Base-by-base conservation (phyloP, 2,797 vertebrate genomes). In the Rhinatrema bivittatum region DNA sequence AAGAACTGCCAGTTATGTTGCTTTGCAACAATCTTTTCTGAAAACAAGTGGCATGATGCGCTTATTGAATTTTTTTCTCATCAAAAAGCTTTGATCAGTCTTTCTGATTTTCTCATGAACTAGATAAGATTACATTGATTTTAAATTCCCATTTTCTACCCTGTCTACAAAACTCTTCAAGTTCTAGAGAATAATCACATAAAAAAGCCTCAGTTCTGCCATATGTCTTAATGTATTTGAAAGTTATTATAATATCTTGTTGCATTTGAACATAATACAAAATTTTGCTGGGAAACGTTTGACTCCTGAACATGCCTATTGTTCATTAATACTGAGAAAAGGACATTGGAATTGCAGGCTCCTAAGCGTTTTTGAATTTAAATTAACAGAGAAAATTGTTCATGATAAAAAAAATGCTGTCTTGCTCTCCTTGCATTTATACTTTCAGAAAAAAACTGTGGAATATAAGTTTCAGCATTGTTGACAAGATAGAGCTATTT, bases 251-350 rank as follows among this genome's bases (percentile, higher is more conserved):
- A 69, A 64, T 64, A 75, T 60, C 50, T 65, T 30, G 40, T 31
- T 56, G 59, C 34, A 32, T 53, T 66, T 70, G 17, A 56, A 69
- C 64, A 56, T 53, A 34, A 20, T 59, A 73, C 20, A 76, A 56
- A 68, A 60, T 70, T 67, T 63, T 67, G 60, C 29, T 50, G 26
- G 43, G 8, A 39, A 57, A 72, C 55, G 56, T 38, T 20, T 46
- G 36, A 45, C 62, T 71, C 43, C 68, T 72, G 73, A 45, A 55
- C 60, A 30, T 64, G 63, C 48, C 44, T 37, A 53, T 40, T 79
- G 73, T 73, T 82, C 63, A 71, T 76, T 74, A 81, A 67, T 62
- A 53, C 53, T 61, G 60, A 67, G 48, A 75, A 80, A 81, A 84
- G 68, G 75, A 81, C 80, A 84, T 72, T 78, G 70, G 56, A 81